Percentiles rank a stretch among this genome's conserved stretches.
Evolutionary conservation across 1,140 invertebrate genomes (phyloP).

Genomic region (Chionoecetes opilio): DNA sequence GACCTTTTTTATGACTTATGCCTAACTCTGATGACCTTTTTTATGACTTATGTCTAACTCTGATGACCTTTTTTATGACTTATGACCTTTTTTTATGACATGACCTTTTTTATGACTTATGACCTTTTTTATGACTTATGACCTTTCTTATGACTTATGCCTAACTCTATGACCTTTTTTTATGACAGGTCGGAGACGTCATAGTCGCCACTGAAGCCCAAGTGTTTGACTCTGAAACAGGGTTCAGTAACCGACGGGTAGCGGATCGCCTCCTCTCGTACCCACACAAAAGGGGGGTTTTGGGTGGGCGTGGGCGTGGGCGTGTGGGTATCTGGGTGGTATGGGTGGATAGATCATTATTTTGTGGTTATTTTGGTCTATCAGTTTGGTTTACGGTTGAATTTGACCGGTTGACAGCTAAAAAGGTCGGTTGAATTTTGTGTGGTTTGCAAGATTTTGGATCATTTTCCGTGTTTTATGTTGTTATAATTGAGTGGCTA

Average conservation of each 20-base stretch:
- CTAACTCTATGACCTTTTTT: too few species aligned
- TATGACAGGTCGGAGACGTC: neutral
- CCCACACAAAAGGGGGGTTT: conserved; percentile 88
- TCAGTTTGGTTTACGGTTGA: neutral
- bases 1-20: too few species aligned
- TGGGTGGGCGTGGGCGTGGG: neutral
- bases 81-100: too few species aligned
- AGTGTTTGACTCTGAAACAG: conserved; percentile 77
- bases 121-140: too few species aligned
- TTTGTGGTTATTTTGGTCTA: neutral
- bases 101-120: too few species aligned
- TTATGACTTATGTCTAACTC: too few species aligned
- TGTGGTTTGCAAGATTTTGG: too few species aligned
- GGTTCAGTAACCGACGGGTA: conserved; percentile 86
- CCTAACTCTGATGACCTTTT: too few species aligned
- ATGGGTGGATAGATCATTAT: neutral
- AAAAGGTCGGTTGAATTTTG: neutral
- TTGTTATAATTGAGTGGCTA: too few species aligned
- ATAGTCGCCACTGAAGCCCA: conserved; percentile 69
- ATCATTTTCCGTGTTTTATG: too few species aligned
- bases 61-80: too few species aligned
- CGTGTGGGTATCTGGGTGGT: neutral
- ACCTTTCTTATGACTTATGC: too few species aligned
- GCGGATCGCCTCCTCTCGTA: conserved; percentile 86
- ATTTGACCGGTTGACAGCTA: neutral